A percentile compares a stretch with the other conserved stretches of the same genome.
phyloP scores from a whole-genome alignment of 2,888 invertebrate genomes.

The Leptinotarsa rubiginosa region DNA sequence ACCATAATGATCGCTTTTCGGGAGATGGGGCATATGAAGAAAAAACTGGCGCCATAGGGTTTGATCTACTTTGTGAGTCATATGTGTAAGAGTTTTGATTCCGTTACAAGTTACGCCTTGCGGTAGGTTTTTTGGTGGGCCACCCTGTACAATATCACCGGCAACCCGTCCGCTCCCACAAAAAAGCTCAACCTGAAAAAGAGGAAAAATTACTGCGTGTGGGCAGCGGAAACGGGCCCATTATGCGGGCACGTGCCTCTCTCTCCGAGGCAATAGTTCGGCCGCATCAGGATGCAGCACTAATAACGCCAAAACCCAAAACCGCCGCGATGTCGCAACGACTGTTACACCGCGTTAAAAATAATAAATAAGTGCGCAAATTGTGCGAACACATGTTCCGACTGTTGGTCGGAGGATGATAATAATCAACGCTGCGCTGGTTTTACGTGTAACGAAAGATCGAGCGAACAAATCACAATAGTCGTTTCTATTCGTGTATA shows the following conservation, averaged over 20 bases:
- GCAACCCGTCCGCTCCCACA: neutral
- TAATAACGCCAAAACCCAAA: slow-evolving; percentile 27
- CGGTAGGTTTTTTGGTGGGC: too few species aligned
- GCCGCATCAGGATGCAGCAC: neutral
- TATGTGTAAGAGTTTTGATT: too few species aligned
- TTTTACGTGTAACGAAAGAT: neutral
- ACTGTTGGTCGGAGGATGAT: neutral
- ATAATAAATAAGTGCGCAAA: slow-evolving; percentile 27
- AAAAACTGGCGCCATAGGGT: too few species aligned
- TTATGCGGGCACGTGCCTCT: slow-evolving; percentile 23
- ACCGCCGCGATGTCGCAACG: slow-evolving; percentile 24
- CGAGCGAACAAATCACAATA: too few species aligned
- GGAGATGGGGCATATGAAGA: too few species aligned
- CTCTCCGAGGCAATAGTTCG: neutral
- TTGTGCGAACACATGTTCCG: slow-evolving; percentile 16
- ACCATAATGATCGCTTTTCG: too few species aligned
- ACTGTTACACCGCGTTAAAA: slow-evolving; percentile 20
- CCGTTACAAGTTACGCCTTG: too few species aligned
- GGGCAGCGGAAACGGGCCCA: slow-evolving; percentile 27
- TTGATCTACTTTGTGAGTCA: too few species aligned
- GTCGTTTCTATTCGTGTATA: too few species aligned
- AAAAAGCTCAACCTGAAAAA: slow-evolving; percentile 3
- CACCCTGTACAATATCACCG: neutral
- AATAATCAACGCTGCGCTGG: neutral
- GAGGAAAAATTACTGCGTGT: slow-evolving; percentile 12